These are phyloP conservation scores for Marasmarcha lunaedactyla DNA, from an alignment of 2,888 invertebrate species.

Conservation along the genomic window DNA sequence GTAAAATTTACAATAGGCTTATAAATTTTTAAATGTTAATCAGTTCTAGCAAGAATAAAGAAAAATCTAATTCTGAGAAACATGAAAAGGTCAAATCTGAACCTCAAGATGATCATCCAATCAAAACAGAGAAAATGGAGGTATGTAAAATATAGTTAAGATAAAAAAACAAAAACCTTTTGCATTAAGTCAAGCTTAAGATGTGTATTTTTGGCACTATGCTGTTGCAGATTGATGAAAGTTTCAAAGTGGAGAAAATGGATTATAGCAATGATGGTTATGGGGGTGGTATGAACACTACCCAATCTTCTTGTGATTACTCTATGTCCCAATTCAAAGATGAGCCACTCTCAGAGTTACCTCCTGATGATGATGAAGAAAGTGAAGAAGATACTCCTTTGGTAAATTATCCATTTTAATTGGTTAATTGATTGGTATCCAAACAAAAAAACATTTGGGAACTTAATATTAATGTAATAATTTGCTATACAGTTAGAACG, in stretches of 20 bases:
- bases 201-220: neutral
- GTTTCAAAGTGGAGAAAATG: conserved; percentile 45
- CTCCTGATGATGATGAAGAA: conserved; percentile 64
- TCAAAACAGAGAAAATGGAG: conserved; percentile 55
- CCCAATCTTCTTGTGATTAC: conserved; percentile 80
- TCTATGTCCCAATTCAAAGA: conserved; percentile 77
- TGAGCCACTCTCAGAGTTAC: conserved; percentile 59
- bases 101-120: conserved; percentile 32
- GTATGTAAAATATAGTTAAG: conserved; percentile 19
- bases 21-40: too few species aligned
- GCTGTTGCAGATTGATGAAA: neutral
- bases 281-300: conserved; percentile 47
- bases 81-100: conserved; percentile 41
- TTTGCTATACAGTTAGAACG: conserved; percentile 32
- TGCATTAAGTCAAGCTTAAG: neutral
- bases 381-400: conserved; percentile 83
- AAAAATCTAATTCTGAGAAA: conserved; percentile 32
- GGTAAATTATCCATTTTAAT: conserved; percentile 59
- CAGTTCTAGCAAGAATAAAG: conserved; percentile 48
- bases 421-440: too few species aligned
- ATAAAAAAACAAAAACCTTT: neutral
- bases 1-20: too few species aligned
- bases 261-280: conserved; percentile 51
- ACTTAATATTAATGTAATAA: too few species aligned
- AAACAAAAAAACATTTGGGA: too few species aligned